A percentile compares a stretch with the other conserved stretches of the same genome.
phyloP scores from a whole-genome alignment of 2,888 invertebrate species.

The Dione vanillae region DNA sequence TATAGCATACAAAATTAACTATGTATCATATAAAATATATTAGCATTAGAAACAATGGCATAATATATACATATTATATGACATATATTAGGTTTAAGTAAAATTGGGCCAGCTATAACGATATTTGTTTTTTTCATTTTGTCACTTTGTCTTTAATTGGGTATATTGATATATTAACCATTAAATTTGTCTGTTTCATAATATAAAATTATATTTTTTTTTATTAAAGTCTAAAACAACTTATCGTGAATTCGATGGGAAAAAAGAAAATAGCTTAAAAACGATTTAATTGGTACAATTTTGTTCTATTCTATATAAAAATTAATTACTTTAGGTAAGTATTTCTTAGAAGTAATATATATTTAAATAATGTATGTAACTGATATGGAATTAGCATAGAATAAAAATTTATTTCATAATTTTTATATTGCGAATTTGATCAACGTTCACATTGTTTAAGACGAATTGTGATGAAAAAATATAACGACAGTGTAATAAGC shows the following conservation, averaged over 20 bases:
- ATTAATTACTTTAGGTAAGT: not conserved
- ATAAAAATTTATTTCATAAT: not conserved
- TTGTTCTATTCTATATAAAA: not conserved
- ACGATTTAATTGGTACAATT: constrained; percentile 14
- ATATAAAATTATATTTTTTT: constrained; percentile 1
- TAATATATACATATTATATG: no score
- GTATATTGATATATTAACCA: no score
- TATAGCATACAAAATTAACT: no score
- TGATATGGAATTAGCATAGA: constrained; percentile 17
- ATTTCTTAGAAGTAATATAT: constrained; percentile 8
- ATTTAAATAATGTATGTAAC: constrained; percentile 24
- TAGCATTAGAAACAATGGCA: no score
- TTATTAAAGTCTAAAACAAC: not conserved
- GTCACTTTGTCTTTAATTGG: no score
- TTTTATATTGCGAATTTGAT: not conserved
- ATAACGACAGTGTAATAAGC: no score
- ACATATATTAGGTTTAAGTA: no score
- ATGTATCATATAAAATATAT: no score
- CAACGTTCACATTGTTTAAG: not conserved
- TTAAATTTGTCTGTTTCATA: not conserved
- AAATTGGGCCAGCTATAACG: no score
- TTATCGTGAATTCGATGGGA: constrained; percentile 10
- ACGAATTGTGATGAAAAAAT: not conserved
- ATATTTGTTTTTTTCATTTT: no score
- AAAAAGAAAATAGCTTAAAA: constrained; percentile 14